phyloP scores from a whole-genome alignment of 2,113 vertebrate species.

The Neogobius melanostomus region DNA sequence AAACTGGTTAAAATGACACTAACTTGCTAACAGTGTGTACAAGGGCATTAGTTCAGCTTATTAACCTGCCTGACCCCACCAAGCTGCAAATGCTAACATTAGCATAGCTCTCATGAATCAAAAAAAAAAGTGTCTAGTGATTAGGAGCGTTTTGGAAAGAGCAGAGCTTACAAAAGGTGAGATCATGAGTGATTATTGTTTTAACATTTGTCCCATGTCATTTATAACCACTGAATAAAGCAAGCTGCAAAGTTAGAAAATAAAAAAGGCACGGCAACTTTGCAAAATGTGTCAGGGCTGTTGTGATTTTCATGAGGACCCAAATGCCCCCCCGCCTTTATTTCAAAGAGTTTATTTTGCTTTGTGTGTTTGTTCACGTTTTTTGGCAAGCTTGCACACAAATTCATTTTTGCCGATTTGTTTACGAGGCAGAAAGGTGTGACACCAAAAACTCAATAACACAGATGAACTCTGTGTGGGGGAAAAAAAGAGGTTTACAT shows the following conservation, averaged over 20 bases:
- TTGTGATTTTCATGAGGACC: not conserved
- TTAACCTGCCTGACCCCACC: conserved; percentile 26
- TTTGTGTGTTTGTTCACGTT: no score
- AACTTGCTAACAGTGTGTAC: conserved; percentile 1
- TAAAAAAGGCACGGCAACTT: not conserved
- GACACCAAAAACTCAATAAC: not conserved
- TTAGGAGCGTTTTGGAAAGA: not conserved
- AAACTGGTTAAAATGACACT: conserved; percentile 10
- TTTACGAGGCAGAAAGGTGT: not conserved
- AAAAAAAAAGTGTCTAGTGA: not conserved
- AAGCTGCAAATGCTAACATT: conserved; percentile 22
- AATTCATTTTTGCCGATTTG: not conserved
- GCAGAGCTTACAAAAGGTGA: not conserved
- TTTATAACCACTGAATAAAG: not conserved
- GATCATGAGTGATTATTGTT: not conserved
- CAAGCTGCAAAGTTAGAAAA: not conserved
- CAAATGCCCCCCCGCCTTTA: not conserved
- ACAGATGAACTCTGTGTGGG: no score
- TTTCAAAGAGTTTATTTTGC: not conserved
- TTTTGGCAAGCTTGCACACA: not conserved
- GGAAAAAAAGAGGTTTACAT: not conserved
- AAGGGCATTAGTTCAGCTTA: not conserved
- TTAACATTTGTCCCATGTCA: not conserved
- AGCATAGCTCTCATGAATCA: conserved; percentile 8
- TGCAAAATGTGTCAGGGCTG: not conserved